Percentiles rank a stretch among this genome's conserved stretches.
Conservation (phyloP, 2,888 invertebrate genomes). For the Norana najaformis region DNA sequence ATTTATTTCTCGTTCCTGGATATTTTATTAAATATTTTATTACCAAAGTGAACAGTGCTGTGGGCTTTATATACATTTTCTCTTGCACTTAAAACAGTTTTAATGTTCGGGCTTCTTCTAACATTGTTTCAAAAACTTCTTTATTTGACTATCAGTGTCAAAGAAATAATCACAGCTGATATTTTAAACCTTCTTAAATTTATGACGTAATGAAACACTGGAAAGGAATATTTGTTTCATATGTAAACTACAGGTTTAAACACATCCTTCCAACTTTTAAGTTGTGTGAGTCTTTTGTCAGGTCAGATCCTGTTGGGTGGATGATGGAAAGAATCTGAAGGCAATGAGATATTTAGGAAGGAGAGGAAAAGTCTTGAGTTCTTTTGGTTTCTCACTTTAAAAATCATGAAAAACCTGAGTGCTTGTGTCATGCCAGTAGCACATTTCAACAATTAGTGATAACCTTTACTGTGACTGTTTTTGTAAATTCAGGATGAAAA, state of each 20-base stretch:
- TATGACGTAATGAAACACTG: too few species aligned
- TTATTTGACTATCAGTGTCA: too few species aligned
- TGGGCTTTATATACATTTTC: not conserved
- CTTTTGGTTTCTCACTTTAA: not conserved
- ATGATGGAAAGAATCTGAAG: not conserved
- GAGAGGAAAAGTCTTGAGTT: not conserved
- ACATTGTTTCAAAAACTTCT: not conserved
- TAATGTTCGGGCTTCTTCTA: not conserved
- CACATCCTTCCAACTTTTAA: not conserved
- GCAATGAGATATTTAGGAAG: not conserved
- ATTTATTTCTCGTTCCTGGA: not conserved
- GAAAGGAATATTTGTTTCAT: too few species aligned
- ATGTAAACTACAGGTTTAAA: too few species aligned
- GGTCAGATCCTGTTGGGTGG: not conserved
- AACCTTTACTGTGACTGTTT: slow-evolving; percentile 1
- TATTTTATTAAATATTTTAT: too few species aligned
- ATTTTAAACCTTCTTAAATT: too few species aligned
- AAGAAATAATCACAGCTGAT: too few species aligned
- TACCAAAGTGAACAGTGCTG: too few species aligned
- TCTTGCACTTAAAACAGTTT: not conserved
- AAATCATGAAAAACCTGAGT: not conserved
- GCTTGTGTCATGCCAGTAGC: not conserved
- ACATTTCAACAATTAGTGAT: not conserved
- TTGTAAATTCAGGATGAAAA: slow-evolving; percentile 1
- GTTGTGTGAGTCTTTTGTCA: not conserved